Evolutionary conservation across 2,888 invertebrate species (phyloP).

Genomic region (Amorpha juglandis): DNA sequence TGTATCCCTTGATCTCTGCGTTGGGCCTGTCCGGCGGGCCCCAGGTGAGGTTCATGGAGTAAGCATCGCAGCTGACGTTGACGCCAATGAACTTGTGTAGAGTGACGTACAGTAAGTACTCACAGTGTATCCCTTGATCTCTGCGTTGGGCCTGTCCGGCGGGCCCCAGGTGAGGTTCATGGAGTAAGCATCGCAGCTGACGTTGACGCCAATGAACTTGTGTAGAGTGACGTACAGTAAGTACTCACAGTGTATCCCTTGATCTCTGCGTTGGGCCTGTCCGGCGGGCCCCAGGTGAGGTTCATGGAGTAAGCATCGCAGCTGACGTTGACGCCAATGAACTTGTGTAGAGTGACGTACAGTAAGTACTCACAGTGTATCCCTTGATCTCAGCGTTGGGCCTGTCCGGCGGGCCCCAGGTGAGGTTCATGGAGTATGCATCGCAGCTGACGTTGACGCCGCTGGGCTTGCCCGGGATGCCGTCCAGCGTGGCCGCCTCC

Average conservation of each 20-base stretch:
- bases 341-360: background rate
- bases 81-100: background rate
- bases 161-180: conserved; percentile 90
- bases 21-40: no score
- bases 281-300: conserved; percentile 90
- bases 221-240: background rate
- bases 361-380: conserved; percentile 85
- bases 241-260: conserved; percentile 88
- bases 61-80: conserved; percentile 85
- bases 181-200: conserved; percentile 83
- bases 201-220: conserved; percentile 36
- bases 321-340: conserved; percentile 60
- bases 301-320: conserved; percentile 85
- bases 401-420: conserved; percentile 89
- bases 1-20: no score
- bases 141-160: conserved; percentile 90
- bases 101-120: conserved; percentile 44
- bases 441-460: conserved; percentile 88
- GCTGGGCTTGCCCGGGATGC: conserved; percentile 89
- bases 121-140: conserved; percentile 90
- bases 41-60: no score
- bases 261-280: conserved; percentile 90
- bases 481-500: conserved; percentile 93
- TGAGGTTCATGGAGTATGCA: conserved; percentile 82
- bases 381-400: conserved; percentile 92